Evolutionary conservation across 64 coral and sea anemone genomes (phyloP).

Genomic region (Actinia tenebrosa): DNA sequence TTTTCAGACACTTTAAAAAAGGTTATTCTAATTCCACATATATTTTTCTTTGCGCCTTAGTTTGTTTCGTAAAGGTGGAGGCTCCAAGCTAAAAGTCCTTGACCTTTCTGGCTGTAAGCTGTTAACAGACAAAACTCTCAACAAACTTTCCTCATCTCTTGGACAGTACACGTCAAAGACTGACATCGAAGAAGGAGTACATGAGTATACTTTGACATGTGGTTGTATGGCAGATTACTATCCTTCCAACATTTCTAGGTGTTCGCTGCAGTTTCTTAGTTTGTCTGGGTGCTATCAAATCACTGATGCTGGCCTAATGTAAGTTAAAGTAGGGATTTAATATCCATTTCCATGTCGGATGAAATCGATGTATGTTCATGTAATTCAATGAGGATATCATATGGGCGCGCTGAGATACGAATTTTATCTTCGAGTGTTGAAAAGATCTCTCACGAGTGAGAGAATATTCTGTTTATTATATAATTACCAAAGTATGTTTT

Average conservation of each 20-base stretch:
- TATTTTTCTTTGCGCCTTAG: slow-evolving; percentile 18
- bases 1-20: too few species aligned
- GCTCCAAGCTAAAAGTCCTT: slow-evolving; percentile 50
- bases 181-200: slow-evolving; percentile 67
- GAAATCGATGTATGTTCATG: too few species aligned
- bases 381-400: too few species aligned
- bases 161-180: slow-evolving; percentile 42
- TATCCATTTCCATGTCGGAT: too few species aligned
- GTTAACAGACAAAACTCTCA: slow-evolving; percentile 88
- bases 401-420: too few species aligned
- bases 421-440: too few species aligned
- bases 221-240: slow-evolving; percentile 14
- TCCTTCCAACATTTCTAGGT: background rate
- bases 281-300: slow-evolving; percentile 95
- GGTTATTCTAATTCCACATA: background rate
- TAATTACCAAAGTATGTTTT: too few species aligned
- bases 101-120: slow-evolving; percentile 88
- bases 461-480: too few species aligned
- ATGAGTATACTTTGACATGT: slow-evolving; percentile 53
- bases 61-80: slow-evolving; percentile 72
- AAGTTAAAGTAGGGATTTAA: background rate
- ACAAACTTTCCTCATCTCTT: slow-evolving; percentile 67
- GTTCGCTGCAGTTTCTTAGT: slow-evolving; percentile 67
- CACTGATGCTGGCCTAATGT: slow-evolving; percentile 88
- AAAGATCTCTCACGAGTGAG: too few species aligned